A percentile compares a stretch with the other conserved stretches of the same genome.
phyloP scores from a whole-genome alignment of 1,140 invertebrate species.

The Rhopalosiphum padi region DNA sequence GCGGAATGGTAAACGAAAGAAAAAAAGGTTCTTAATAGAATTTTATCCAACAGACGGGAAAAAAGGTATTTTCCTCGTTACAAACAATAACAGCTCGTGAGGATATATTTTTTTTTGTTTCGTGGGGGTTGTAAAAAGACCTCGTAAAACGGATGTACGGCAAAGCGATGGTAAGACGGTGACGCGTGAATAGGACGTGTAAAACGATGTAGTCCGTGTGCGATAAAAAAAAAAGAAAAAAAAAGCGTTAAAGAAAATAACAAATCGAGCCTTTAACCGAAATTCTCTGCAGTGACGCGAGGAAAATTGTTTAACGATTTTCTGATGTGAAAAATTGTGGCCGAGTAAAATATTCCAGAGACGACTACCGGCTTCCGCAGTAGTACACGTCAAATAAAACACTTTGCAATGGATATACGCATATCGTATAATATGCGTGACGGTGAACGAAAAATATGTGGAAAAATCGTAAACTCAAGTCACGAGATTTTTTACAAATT shows the following conservation, averaged over 20 bases:
- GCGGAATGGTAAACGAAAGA: neutral
- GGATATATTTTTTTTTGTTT: neutral
- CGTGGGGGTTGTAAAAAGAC: neutral
- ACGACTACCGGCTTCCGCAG: neutral
- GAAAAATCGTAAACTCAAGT: neutral
- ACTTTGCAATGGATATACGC: neutral
- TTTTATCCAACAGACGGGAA: constrained; percentile 22
- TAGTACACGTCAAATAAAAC: neutral
- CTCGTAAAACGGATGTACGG: constrained; percentile 1
- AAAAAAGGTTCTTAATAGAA: constrained; percentile 13
- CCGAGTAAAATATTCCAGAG: neutral
- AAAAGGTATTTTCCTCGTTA: constrained; percentile 23
- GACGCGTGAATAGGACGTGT: neutral
- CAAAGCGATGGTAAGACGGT: neutral
- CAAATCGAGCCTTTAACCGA: constrained; percentile 1
- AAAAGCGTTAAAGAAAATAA: neutral
- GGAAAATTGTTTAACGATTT: constrained; percentile 10
- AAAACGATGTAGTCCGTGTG: neutral
- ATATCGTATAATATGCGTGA: no score
- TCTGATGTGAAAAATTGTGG: neutral
- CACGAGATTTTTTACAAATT: neutral
- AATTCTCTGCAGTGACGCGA: neutral
- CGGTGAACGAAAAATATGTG: neutral
- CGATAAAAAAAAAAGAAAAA: neutral
- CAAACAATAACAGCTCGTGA: neutral